These are phyloP conservation scores for Myotis davidii DNA, from an alignment of 2,113 vertebrate species.

Conservation along the genomic window DNA sequence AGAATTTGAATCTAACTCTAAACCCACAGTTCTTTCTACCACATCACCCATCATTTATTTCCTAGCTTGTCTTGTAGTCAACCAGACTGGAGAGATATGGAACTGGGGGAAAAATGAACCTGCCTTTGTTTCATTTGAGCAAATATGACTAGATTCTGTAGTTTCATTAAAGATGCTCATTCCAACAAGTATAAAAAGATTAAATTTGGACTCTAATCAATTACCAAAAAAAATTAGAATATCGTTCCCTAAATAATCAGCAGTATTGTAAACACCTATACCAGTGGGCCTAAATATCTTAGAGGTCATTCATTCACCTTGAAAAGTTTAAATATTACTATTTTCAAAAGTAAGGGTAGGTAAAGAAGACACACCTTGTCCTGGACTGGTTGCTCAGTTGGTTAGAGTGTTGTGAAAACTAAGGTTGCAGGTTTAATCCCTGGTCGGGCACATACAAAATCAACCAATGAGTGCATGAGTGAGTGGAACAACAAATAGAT, in stretches of 20 bases:
- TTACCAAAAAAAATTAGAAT: neutral
- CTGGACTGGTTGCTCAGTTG: neutral
- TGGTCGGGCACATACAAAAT: neutral
- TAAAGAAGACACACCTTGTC: neutral
- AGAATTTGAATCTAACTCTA: slow-evolving; percentile 22
- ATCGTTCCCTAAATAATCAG: neutral
- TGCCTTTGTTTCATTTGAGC: neutral
- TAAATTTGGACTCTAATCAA: neutral
- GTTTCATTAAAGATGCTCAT: neutral
- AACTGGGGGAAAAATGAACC: neutral
- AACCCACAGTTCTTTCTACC: neutral
- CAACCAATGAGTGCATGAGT: neutral
- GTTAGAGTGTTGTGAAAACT: neutral
- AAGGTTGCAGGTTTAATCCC: neutral
- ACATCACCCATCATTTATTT: neutral
- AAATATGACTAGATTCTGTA: neutral
- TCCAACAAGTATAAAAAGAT: neutral
- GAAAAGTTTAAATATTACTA: neutral
- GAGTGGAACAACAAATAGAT: neutral
- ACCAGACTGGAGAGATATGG: neutral
- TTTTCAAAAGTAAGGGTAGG: neutral
- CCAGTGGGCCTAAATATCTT: neutral
- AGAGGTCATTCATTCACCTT: neutral
- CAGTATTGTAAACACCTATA: neutral
- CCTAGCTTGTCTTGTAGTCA: neutral